These are phyloP conservation scores for Trissolcus brochymenae DNA, from an alignment of 2,888 invertebrate genomes.

Conservation along the genomic window DNA sequence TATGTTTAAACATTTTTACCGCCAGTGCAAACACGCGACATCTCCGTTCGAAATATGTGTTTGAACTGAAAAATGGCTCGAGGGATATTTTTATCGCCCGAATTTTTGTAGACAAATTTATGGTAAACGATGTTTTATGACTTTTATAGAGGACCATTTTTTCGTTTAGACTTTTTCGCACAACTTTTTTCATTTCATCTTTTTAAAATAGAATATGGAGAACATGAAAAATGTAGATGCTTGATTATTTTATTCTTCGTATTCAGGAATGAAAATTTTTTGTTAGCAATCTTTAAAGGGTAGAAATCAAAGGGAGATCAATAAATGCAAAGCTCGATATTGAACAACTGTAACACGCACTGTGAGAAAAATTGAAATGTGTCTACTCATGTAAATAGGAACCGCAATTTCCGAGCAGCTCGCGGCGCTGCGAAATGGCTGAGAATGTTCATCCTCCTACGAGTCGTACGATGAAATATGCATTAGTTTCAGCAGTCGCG, in stretches of 20 bases:
- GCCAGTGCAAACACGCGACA: slow-evolving; percentile 23
- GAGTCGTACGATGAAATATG: slow-evolving; percentile 66
- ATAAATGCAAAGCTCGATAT: slow-evolving; percentile 19
- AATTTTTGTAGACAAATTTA: slow-evolving; percentile 21
- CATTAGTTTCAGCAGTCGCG: slow-evolving; percentile 61
- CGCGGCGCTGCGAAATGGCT: slow-evolving; percentile 33
- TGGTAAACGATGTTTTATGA: slow-evolving; percentile 22
- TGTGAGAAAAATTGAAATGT: slow-evolving; percentile 45
- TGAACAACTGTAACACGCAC: slow-evolving; percentile 39
- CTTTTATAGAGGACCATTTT: too few relatives aligned
- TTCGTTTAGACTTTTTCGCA: too few relatives aligned
- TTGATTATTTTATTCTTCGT: too few relatives aligned
- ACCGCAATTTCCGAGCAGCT: slow-evolving; percentile 33
- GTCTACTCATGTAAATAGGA: slow-evolving; percentile 45
- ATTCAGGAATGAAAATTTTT: background rate
- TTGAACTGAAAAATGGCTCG: slow-evolving; percentile 6
- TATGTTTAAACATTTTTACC: background rate
- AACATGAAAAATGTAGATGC: too few relatives aligned
- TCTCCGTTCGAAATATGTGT: slow-evolving; percentile 17
- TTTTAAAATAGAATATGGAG: too few relatives aligned
- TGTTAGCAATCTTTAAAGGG: background rate
- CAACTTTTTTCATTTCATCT: too few relatives aligned
- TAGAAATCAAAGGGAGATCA: slow-evolving; percentile 15
- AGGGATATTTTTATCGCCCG: slow-evolving; percentile 20
- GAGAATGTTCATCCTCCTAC: slow-evolving; percentile 64